A percentile compares a stretch with the other conserved stretches of the same genome.
These are phyloP conservation scores for Callyntrura sp. DNA, from an alignment of 2,888 invertebrate genomes.

Conservation along the genomic window DNA sequence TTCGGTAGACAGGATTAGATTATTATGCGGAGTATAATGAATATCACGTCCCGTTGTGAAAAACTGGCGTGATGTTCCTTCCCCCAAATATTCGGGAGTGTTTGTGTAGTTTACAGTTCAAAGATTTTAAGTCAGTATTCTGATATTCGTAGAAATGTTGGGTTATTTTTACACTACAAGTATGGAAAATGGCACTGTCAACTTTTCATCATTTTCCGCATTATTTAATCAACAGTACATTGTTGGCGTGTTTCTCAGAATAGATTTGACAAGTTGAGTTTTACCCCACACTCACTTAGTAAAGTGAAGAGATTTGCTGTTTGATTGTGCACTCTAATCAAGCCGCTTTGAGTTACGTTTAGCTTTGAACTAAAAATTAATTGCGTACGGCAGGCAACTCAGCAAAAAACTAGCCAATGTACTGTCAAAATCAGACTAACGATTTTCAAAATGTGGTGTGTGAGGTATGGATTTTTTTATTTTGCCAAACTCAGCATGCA, in stretches of 20 bases:
- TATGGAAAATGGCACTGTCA: background rate
- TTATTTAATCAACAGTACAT: slow-evolving; percentile 19
- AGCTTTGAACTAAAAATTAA: background rate
- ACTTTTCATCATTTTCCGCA: slow-evolving; percentile 19
- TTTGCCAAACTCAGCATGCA: too few relatives aligned
- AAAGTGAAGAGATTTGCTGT: background rate
- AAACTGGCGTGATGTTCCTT: background rate
- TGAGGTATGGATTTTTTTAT: slow-evolving; percentile 43
- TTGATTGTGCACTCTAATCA: background rate
- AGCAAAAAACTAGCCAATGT: slow-evolving; percentile 31
- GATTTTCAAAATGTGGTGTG: slow-evolving; percentile 5
- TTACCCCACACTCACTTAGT: background rate
- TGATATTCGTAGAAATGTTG: background rate
- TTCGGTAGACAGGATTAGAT: background rate
- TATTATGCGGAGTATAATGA: background rate
- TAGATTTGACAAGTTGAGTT: background rate
- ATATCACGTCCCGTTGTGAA: background rate
- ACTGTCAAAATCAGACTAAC: slow-evolving; percentile 71
- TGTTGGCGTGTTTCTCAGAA: background rate
- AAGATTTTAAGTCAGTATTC: background rate
- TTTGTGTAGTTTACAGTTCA: too few relatives aligned
- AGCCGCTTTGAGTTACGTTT: background rate
- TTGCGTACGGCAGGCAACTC: background rate
- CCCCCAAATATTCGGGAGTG: too few relatives aligned
- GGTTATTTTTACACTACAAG: background rate